Percentiles rank a stretch among this genome's conserved stretches.
phyloP scores from a whole-genome alignment of 2,888 invertebrate genomes.

The Mimumesa dahlbomi region DNA sequence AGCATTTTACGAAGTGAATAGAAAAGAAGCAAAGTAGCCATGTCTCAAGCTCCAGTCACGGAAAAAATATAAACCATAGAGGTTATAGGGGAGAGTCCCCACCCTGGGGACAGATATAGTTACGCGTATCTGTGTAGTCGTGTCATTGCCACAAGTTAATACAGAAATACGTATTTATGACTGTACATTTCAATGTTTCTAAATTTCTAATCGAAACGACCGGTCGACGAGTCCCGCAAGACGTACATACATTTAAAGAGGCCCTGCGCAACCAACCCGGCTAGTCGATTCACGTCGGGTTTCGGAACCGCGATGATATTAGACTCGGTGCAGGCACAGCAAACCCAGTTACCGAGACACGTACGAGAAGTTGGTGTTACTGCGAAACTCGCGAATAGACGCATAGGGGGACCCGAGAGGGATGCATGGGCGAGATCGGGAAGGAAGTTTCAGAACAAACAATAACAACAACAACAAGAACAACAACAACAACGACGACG shows the following conservation, averaged over 20 bases:
- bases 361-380: slow-evolving; percentile 52
- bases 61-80: too few species aligned
- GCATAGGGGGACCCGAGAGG: slow-evolving; percentile 27
- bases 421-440: slow-evolving; percentile 53
- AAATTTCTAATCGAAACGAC: too few species aligned
- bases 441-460: slow-evolving; percentile 62
- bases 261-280: not conserved
- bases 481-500: slow-evolving; percentile 24
- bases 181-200: too few species aligned
- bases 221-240: not conserved
- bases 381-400: slow-evolving; percentile 62
- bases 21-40: too few species aligned
- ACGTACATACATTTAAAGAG: not conserved
- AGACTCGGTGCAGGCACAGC: slow-evolving; percentile 28
- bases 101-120: too few species aligned
- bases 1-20: too few species aligned
- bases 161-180: too few species aligned
- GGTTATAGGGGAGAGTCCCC: too few species aligned
- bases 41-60: too few species aligned
- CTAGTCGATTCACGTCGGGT: slow-evolving; percentile 31
- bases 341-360: slow-evolving; percentile 63
- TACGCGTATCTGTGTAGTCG: too few species aligned
- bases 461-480: slow-evolving; percentile 59
- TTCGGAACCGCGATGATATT: slow-evolving; percentile 39
- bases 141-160: too few species aligned